Base-by-base conservation (phyloP, 2,113 vertebrate genomes). In the Tylochromis polylepis region DNA sequence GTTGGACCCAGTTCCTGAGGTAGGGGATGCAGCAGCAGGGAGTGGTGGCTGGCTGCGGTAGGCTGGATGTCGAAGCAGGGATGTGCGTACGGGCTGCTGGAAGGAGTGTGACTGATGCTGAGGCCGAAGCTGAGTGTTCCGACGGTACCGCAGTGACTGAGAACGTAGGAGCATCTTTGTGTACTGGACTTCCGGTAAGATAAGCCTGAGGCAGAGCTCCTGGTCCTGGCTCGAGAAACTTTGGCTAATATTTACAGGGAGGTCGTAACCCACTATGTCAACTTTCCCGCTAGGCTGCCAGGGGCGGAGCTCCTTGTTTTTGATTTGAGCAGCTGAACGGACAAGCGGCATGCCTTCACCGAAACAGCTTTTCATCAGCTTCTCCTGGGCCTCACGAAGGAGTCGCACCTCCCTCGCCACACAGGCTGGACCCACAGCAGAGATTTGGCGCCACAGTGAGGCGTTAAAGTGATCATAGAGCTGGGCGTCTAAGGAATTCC, bases 401-500 rank as follows among this genome's bases (percentile, higher is more conserved):
- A 96, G 93, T 2, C 90, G 95, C 46, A 97, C 96, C 90, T 98
- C 97, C 59, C 92, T 94, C 2, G 94, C 95, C 62, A 98, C 96
- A 41, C 96, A 97, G 1, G 87, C 94, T 2, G 60, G 94, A 24
- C 97, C 97, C 9, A 96, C 82, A 1, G 87, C 92, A 1, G 91
- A 91, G 84, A 98, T 90, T 81, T 95, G 95, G 67, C 93, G 94
- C 97, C 97, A 98, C 88, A 98, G 91, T 1, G 96, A 96, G 83
- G 96, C 95, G 0, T 98, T 98, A 92, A 98, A 98, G 92, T 98
- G 94, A 84, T 96, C 96, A 20, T 97, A 98, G 24, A 98, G 96
- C 18, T 53, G 91, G 0, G 96, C 94, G 11, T 98, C 97, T 0
- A 98, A 93, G 2, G 94, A 95, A 81, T 98, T 98, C 97, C 97